Evolutionary conservation across 2,888 invertebrate species (phyloP), one percentile per base, ranked within the genome.

Genomic region (Drosophila putrida): DNA sequence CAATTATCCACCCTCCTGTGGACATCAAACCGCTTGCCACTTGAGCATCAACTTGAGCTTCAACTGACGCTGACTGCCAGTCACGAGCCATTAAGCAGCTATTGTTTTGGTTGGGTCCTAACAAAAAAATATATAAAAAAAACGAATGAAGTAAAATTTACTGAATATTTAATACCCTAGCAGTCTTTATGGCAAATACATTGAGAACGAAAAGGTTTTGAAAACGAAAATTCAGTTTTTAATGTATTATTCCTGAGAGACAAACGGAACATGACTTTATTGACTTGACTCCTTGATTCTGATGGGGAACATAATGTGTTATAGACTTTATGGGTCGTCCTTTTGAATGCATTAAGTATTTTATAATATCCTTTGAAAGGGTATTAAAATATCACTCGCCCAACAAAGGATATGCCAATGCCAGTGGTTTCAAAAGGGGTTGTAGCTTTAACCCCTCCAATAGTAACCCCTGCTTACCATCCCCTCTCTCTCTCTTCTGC

Each of bases 31-130:
- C 53, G 20, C 38, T 28, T 53, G 28, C 10, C 38, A 27, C 55
- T 27, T 44, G 44, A 47, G 63, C 36, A 58, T 47, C 20, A 63
- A 55, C 50, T 58, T 50, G 20, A 62, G 58, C 54, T 39, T 38
- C 25, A 57, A 43, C 71, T 70, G 57, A 41, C 31, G 46, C 49
- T 74, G 49, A 6, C 51, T 55, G 64, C 49, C 81, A 62, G 80
- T 71, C 72, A 86, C 78, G 64, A 75, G 73, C 87, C 82, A 86
- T 83, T 86, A 86, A 65, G 68, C 83, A 82, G 76, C 71, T 38
- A 82, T 85, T 86, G 83, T 86, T 78, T 83, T 64, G 69, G 33
- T 59, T 44, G 46, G 62, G 38, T 25, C 49, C 15, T 20, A 38
- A 68, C 60, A 44, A 62, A 66, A 31, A 31, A 31, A 5, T 6